These are phyloP conservation scores for Brachionus rotundiformis DNA, from an alignment of 1,140 invertebrate species.

Conservation along the genomic window DNA sequence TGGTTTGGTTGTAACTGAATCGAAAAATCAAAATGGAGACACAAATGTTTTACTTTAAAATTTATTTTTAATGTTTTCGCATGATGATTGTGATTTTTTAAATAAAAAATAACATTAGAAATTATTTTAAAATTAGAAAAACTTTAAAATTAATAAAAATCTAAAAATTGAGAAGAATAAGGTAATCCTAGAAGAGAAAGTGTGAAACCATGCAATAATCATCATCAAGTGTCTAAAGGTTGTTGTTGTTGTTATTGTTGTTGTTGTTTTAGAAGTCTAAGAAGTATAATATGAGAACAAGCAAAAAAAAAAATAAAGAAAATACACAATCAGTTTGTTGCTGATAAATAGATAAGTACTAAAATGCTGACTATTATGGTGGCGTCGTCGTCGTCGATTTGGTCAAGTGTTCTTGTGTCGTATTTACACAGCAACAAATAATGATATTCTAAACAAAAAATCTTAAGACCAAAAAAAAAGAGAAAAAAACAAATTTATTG, in stretches of 20 bases:
- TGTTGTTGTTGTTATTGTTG: too few species aligned
- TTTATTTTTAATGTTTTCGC: slow-evolving; percentile 13
- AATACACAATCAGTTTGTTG: neutral
- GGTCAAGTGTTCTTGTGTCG: slow-evolving; percentile 13
- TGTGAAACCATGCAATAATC: neutral
- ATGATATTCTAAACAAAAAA: slow-evolving; percentile 21
- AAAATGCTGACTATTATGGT: neutral
- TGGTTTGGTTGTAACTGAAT: too few species aligned
- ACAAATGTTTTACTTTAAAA: slow-evolving; percentile 15
- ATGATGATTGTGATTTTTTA: slow-evolving; percentile 11
- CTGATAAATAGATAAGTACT: slow-evolving; percentile 7
- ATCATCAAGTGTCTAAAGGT: neutral
- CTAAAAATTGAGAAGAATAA: slow-evolving; percentile 15
- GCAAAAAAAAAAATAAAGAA: neutral
- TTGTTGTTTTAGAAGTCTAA: neutral
- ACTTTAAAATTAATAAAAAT: slow-evolving; percentile 19
- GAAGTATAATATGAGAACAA: neutral
- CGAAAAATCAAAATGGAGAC: neutral
- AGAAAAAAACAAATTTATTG: slow-evolving; percentile 21
- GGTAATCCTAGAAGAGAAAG: neutral
- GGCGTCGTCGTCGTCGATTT: neutral
- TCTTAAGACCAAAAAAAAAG: slow-evolving; percentile 1
- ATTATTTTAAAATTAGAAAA: slow-evolving; percentile 23
- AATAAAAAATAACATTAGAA: slow-evolving; percentile 11
- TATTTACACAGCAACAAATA: slow-evolving; percentile 49